A percentile compares a stretch with the other conserved stretches of the same genome.
These are phyloP conservation scores for Cisticola juncidis DNA, from an alignment of 2,113 vertebrate genomes.

Conservation along the genomic window DNA sequence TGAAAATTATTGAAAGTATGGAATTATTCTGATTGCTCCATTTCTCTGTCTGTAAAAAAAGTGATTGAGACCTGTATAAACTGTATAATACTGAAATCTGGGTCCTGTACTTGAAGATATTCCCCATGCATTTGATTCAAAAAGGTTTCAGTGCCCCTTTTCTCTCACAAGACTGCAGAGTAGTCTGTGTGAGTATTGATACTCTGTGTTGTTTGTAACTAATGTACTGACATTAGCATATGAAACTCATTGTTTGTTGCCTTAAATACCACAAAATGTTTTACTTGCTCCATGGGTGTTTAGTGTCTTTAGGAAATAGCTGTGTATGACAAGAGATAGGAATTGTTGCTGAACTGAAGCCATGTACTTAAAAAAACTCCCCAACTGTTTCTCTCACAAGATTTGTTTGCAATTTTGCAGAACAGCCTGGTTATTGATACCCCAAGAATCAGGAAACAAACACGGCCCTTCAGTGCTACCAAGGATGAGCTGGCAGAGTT, in stretches of 20 bases:
- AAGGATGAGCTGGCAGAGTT: constrained; percentile 96
- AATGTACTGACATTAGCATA: background rate
- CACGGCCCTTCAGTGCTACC: constrained; percentile 92
- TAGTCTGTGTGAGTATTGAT: background rate
- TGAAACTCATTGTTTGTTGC: background rate
- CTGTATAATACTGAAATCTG: background rate
- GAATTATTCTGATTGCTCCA: background rate
- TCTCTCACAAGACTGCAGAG: rapidly evolving
- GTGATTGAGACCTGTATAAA: background rate
- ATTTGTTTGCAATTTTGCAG: constrained; percentile 74
- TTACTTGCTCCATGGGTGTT: background rate
- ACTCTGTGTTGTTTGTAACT: background rate
- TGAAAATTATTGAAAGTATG: background rate
- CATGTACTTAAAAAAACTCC: background rate
- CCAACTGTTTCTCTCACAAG: background rate
- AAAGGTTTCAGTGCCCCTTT: background rate
- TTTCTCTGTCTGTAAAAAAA: background rate
- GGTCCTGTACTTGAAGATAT: background rate
- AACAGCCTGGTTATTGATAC: constrained; percentile 99
- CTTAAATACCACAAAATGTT: background rate
- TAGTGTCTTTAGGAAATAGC: background rate
- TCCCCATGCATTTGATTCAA: background rate
- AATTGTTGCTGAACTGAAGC: background rate
- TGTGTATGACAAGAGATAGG: background rate
- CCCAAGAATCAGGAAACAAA: constrained; percentile 95